Evolutionary conservation across 2,113 vertebrate species (phyloP), one percentile per base, ranked within the genome.

Genomic region (Aramus guarauna): DNA sequence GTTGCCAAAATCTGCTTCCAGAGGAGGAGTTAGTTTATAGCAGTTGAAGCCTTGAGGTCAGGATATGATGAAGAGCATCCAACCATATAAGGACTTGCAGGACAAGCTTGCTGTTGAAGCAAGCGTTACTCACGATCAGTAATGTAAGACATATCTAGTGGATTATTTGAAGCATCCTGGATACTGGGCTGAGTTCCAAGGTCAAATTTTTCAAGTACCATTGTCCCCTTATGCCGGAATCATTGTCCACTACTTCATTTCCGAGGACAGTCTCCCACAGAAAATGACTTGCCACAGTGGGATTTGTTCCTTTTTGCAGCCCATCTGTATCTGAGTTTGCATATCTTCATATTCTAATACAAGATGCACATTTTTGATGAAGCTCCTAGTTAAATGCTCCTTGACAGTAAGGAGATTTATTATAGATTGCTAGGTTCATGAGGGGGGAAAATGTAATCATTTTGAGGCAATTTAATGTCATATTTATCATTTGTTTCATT

Each of bases 181-280:
- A 71, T 75, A 55, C 89, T 58, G 90, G 92, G 74, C 85, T 77
- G 77, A 92, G 41, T 76, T 91, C 84, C 66, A 91, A 85, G 81
- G 88, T 87, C 69, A 89, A 26, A 86, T 94, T 92, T 93, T 94
- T 92, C 36, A 79, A 87, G 66, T 87, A 41, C 47, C 16, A 5
- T 68, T 94, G 69, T 79, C n/a, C 41, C 13, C 45, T 68, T 89
- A 75, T 58, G 66, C 83, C 84, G 39, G 47, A 92, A 67, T 80
- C 78, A 55, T 92, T 76, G 62, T 68, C 60, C 75, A 45, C 67
- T 91, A 73, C 86, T 50, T 88, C 62, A 71, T 85, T 95, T 75
- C 78, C 6, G 2, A 92, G 91, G 53, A 66, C 74, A 76, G n/a
- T 15, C 48, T 67, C 58, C 53, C 50, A 26, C 15, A 82, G 43